Evolutionary conservation across 1,140 invertebrate species (phyloP).

Genomic region (Platyscapa corneri): DNA sequence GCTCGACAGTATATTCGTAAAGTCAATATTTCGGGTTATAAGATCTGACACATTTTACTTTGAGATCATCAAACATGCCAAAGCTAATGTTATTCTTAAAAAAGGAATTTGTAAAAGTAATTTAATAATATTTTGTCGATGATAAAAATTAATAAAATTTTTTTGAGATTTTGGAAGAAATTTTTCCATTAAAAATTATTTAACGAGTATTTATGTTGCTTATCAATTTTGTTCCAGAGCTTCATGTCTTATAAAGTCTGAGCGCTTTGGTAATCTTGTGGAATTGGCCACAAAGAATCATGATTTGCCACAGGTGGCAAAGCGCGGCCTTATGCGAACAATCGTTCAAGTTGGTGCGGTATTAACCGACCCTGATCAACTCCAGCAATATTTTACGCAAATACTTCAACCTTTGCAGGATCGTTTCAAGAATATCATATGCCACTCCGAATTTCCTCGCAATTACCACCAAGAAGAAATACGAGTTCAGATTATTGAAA

Average conservation of each 20-base stretch:
- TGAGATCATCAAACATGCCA: no score
- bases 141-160: no score
- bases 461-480: constrained; percentile 77
- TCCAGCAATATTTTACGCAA: constrained; percentile 74
- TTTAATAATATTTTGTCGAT: no score
- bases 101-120: no score
- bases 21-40: no score
- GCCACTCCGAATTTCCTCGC: constrained; percentile 76
- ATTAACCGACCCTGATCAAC: constrained; percentile 63
- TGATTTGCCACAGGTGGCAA: constrained; percentile 72
- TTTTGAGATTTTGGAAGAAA: no score
- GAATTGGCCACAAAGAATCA: constrained; percentile 72
- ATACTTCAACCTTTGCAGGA: constrained; percentile 79
- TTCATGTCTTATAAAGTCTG: constrained; percentile 61
- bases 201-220: no score
- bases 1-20: neutral
- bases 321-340: constrained; percentile 75
- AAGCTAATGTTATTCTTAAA: no score
- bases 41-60: no score
- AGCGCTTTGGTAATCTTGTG: constrained; percentile 66
- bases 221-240: constrained; percentile 52
- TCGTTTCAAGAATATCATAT: constrained; percentile 77
- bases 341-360: constrained; percentile 73
- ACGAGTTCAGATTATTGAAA: constrained; percentile 78
- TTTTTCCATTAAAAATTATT: neutral